These are phyloP conservation scores for Egretta garzetta DNA, from an alignment of 2,113 vertebrate genomes.

Conservation along the genomic window DNA sequence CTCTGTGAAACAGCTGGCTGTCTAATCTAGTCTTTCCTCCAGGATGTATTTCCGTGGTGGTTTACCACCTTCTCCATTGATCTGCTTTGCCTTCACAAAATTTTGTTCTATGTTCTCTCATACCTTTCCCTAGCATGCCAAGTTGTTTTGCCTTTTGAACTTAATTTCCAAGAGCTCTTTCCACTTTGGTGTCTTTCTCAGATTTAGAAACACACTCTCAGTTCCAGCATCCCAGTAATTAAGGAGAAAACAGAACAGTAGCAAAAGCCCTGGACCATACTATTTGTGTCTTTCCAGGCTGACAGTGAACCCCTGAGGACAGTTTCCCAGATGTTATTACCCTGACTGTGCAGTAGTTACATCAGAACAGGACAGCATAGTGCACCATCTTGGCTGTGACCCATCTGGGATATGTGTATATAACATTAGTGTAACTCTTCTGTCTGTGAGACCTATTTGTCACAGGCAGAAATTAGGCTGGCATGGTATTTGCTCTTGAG, in stretches of 20 bases:
- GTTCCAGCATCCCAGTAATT: neutral
- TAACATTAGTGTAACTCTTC: neutral
- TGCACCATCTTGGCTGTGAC: neutral
- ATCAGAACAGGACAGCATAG: neutral
- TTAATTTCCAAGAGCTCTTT: neutral
- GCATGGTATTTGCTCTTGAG: neutral
- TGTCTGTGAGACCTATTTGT: neutral
- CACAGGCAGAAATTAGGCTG: neutral
- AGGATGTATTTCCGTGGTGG: neutral
- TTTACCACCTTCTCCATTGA: neutral
- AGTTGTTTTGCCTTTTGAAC: neutral
- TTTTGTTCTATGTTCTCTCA: neutral
- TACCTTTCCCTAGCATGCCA: neutral
- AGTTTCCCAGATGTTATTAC: neutral
- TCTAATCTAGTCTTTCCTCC: neutral
- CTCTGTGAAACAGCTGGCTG: neutral
- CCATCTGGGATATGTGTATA: fast-evolving
- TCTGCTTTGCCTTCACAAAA: neutral
- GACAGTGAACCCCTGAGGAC: neutral
- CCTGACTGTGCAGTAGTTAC: neutral
- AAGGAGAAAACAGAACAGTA: neutral
- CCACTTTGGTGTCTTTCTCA: neutral
- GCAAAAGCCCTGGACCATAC: neutral
- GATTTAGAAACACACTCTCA: neutral
- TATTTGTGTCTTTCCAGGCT: neutral